Base-by-base conservation (phyloP, 2,888 invertebrate species). In the Ceraclea dissimilis region DNA sequence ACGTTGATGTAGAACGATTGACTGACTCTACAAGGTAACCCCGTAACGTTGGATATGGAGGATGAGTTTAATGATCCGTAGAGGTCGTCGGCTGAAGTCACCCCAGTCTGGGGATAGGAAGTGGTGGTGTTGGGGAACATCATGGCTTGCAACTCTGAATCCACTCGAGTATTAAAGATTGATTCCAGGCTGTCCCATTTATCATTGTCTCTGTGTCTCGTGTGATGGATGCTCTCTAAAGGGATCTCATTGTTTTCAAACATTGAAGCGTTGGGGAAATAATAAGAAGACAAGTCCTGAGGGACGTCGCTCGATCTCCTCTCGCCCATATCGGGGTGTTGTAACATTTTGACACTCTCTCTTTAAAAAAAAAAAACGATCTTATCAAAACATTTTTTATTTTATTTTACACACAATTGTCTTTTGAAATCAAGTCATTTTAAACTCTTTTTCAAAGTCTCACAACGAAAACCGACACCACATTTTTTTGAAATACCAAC, bases 1-100 rank as follows among this genome's bases (percentile, higher is more conserved):
- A 86, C 81, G 67, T 86, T 86, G 58, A 85, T 33, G 21, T 49
- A 59, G 18, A 43, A 18, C 4, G 48, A 33, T 11, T 49, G 21
- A 18, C 26, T 39, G n/a, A n/a, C n/a, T n/a, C 49, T 52, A 46
- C 56, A 54, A 2, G 16, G 17, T 11, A 43, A 20, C 1, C 44
- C 50, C 4, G 54, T 50, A 13, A 54, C 50, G 31, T 54, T 54
- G 18, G 47, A 49, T 26, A 43, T 26, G 1, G 39, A 16, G 6
- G 50, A 26, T n/a, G 54, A 39, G n/a, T 16, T 43, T 13, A 34
- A 26, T 1, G 34, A 26, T n/a, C n/a, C n/a, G n/a, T n/a, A n/a
- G n/a, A n/a, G n/a, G n/a, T n/a, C n/a, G 31, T 31, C 6, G 31
- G 6, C 31, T 8, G 8, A 8, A 31, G 8, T 31, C 31, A 11